Conservation (phyloP, 2,888 invertebrate species). For the Platypus cylindrus region DNA sequence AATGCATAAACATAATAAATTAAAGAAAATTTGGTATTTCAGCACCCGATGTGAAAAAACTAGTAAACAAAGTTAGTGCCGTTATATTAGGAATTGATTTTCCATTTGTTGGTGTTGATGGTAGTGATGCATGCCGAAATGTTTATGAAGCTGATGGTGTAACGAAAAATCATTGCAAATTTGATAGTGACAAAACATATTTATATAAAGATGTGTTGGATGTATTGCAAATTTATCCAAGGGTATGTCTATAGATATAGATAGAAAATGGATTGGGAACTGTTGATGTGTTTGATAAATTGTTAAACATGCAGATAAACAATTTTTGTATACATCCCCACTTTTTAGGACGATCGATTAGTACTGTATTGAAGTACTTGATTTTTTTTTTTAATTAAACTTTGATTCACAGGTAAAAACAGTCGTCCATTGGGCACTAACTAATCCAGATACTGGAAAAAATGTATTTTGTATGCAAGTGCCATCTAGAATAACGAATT, state of each 20-base stretch:
- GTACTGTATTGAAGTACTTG: no score
- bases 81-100: slow-evolving; percentile 47
- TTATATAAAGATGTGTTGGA: slow-evolving; percentile 53
- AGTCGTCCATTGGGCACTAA: slow-evolving; percentile 54
- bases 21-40: neutral
- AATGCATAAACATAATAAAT: no score
- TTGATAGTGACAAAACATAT: slow-evolving; percentile 55
- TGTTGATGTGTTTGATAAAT: neutral
- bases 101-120: slow-evolving; percentile 69
- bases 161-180: slow-evolving; percentile 48
- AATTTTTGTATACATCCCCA: no score
- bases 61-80: slow-evolving; percentile 52
- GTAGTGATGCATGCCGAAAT: slow-evolving; percentile 51
- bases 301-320: neutral
- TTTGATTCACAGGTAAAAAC: slow-evolving; percentile 39
- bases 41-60: slow-evolving; percentile 11
- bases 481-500: slow-evolving; percentile 47
- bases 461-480: slow-evolving; percentile 54
- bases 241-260: slow-evolving; percentile 32
- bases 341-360: neutral
- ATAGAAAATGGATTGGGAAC: no score
- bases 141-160: slow-evolving; percentile 45
- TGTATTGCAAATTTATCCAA: slow-evolving; percentile 42
- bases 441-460: slow-evolving; percentile 32
- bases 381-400: slow-evolving; percentile 18